Evolutionary conservation across 2,113 vertebrate genomes (phyloP), one percentile per base, ranked within the genome.

Genomic region (Hemicordylus capensis): DNA sequence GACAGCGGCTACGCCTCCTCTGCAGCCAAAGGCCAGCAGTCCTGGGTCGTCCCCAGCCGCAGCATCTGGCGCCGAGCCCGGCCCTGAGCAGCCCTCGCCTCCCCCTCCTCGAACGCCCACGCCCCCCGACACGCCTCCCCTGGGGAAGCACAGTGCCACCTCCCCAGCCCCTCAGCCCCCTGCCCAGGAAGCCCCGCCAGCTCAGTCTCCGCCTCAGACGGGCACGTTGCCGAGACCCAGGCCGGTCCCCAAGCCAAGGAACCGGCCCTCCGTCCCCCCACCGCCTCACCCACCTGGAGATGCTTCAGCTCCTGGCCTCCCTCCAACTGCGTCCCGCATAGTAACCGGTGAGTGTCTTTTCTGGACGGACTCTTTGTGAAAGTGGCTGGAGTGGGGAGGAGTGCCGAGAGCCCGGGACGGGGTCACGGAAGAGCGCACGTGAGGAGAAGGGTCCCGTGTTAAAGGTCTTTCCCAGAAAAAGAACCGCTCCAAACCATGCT

Each of bases 241-340:
- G 67, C 99, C 99, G 0, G 98, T 99, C 64, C 99, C 99, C 14
- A 99, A 97, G 76, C 99, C 99, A 8, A 91, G 99, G 46, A 98
- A 98, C 93, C 96, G 99, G 31, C 99, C 98, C 76, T 98, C 84
- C 2, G 54, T 99, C 78, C 99, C 98, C 0, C 99, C 99, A 0
- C 99, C 98, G 0, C 98, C 98, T 0, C 98, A 99, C 73, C 98
- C 99, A 0, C 89, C 96, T 0, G 92, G 46, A 19, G 95, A 95
- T 0, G 89, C 93, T 58, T 87, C 91, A 44, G 44, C 77, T 88
- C 93, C 88, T 70, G 96, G 82, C 85, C 88, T 92, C 54, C 66
- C 92, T 0, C 89, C 79, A 1, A 90, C 97, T 0, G 94, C 97
- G 0, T 98, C 97, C 91, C 98, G 95, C 91, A 94, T 97, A 24